Base-by-base conservation (phyloP, 2,113 vertebrate genomes). In the Piaya cayana region DNA sequence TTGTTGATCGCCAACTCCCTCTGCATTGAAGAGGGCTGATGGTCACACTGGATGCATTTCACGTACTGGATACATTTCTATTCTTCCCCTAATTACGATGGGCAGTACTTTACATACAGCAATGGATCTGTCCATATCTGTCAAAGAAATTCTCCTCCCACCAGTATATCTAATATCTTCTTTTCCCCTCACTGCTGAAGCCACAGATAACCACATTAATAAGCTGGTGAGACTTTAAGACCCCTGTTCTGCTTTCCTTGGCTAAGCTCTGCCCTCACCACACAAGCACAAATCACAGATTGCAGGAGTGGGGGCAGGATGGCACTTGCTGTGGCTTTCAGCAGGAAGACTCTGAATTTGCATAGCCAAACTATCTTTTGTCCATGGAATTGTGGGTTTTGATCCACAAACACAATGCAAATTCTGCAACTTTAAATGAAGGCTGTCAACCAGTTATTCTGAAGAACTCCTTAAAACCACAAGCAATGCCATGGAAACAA, bases 251-350 rank as follows among this genome's bases (percentile, higher is more conserved):
- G 13, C 49, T 53, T 25, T 64, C 34, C 67, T 50, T 69, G 56
- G 85, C 2, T 15, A 16, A 65, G 15, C 17, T 49, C 56, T 43
- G 32, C 11, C 47, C 16, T 42, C 26, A 26, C 34, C 22, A 13
- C 3, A n/a, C 0, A 0, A 32, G 21, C 37, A 79, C 43, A 30
- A 0, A 0, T 7, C 16, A 10, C 1, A 22, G 12, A 36, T 25
- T 21, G 32, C 2, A 23, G 39, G 34, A 85, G 20, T 0, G 3
- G 23, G n/a, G 63, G 15, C 2, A 45, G 27, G 19, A 65, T 15
- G 39, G n/a, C 68, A 49, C 55, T 1, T 29, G 29, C 20, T 23
- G 15, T 2, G 30, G 32, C 18, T 21, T 81, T 45, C 64, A 67
- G 52, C 45, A 67, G 58, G 18, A 62, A 2, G 2, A 22, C 45